phyloP scores from a whole-genome alignment of 2,888 invertebrate genomes.

The Malthinus flaveolus region DNA sequence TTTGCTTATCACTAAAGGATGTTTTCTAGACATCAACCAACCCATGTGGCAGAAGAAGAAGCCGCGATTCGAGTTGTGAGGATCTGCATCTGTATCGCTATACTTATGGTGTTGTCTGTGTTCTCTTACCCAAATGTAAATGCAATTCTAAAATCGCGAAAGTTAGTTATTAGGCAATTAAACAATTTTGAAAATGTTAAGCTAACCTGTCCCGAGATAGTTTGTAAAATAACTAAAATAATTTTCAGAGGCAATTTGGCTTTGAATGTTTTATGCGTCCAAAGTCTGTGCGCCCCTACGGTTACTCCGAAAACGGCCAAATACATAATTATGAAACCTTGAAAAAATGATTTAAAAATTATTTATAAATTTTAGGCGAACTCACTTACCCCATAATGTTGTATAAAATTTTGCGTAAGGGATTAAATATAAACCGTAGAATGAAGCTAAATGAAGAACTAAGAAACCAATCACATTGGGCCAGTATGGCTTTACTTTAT shows the following conservation, averaged over 20 bases:
- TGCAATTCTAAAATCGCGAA: slow-evolving; percentile 63
- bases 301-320: slow-evolving; percentile 66
- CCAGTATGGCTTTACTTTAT: slow-evolving; percentile 64
- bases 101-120: slow-evolving; percentile 83
- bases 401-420: slow-evolving; percentile 44
- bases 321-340: slow-evolving; percentile 43
- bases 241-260: slow-evolving; percentile 67
- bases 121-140: slow-evolving; percentile 78
- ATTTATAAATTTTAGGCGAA: slow-evolving; percentile 3
- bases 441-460: slow-evolving; percentile 57
- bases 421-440: slow-evolving; percentile 55
- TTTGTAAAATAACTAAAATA: slow-evolving; percentile 67
- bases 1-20: slow-evolving; percentile 72
- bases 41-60: slow-evolving; percentile 90
- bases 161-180: no score
- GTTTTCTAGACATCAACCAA: slow-evolving; percentile 80
- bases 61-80: slow-evolving; percentile 77
- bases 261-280: slow-evolving; percentile 78
- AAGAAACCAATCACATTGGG: slow-evolving; percentile 64
- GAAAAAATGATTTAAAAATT: no score
- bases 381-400: slow-evolving; percentile 51
- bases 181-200: no score
- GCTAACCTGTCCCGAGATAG: slow-evolving; percentile 81
- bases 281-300: slow-evolving; percentile 80
- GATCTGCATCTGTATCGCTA: slow-evolving; percentile 74